phyloP scores from a whole-genome alignment of 2,797 vertebrate species.

The Zenarchopterus dispar region DNA sequence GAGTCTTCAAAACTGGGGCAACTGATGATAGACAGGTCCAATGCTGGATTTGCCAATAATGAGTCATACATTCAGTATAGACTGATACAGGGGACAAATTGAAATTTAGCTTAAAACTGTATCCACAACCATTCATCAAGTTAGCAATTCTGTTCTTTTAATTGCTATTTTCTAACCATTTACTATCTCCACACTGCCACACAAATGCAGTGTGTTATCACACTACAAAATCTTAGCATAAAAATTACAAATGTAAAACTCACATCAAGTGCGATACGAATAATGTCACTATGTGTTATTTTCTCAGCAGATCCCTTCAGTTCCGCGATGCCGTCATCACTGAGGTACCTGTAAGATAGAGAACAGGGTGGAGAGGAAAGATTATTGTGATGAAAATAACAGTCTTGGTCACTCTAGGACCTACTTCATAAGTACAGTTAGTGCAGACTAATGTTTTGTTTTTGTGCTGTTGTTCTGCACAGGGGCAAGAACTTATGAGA shows the following conservation, averaged over 20 bases:
- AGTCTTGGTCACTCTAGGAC: no score
- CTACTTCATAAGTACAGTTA: no score
- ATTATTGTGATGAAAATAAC: no score
- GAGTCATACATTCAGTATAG: background rate
- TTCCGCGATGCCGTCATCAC: conserved; percentile 92
- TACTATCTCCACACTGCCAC: background rate
- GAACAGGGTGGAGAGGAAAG: conserved; percentile 9
- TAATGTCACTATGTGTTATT: conserved; percentile 85
- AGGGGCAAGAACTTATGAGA: no score
- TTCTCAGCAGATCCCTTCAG: conserved; percentile 89
- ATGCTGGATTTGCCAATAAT: background rate
- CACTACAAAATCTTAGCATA: accelerated
- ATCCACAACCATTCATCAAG: background rate
- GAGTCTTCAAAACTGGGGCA: background rate
- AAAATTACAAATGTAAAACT: conserved; percentile 68
- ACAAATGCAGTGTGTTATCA: background rate
- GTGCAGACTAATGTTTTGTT: no score
- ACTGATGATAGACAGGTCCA: background rate
- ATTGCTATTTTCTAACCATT: background rate
- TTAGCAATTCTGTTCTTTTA: background rate
- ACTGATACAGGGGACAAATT: background rate
- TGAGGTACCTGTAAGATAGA: conserved; percentile 87
- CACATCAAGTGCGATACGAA: conserved; percentile 94
- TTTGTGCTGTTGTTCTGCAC: no score
- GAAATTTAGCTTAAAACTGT: background rate